Percentiles rank a stretch among this genome's conserved stretches.
phyloP scores from a whole-genome alignment of 2,113 vertebrate species.

The Machaerirhynchus nigripectus region DNA sequence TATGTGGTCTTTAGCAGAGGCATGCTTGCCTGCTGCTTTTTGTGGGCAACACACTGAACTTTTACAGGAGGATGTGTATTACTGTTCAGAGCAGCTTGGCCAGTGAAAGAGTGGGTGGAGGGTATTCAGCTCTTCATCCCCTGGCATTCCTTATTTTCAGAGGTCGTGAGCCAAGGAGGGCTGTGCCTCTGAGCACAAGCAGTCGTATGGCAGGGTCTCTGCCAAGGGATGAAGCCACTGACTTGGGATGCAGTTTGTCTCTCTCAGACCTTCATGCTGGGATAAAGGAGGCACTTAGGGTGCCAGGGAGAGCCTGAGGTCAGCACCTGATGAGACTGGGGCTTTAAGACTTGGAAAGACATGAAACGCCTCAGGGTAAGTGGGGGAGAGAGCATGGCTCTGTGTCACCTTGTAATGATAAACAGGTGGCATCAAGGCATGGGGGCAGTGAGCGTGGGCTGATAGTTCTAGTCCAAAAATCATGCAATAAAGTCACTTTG shows the following conservation, averaged over 20 bases:
- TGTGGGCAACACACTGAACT: background rate
- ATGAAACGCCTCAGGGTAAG: background rate
- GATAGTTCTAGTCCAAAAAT: background rate
- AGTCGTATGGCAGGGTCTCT: accelerated
- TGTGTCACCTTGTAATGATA: background rate
- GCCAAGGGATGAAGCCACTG: background rate
- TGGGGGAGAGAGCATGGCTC: background rate
- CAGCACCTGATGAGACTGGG: background rate
- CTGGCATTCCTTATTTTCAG: background rate
- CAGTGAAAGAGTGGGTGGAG: background rate
- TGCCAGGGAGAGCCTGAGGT: background rate
- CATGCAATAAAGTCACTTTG: accelerated
- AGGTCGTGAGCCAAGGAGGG: background rate
- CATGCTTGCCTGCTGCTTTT: background rate
- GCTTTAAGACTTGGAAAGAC: background rate
- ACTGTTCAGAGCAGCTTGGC: background rate
- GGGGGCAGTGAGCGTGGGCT: background rate
- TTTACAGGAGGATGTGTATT: background rate
- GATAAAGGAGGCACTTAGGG: background rate
- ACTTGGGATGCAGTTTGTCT: background rate
- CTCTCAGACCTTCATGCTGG: background rate
- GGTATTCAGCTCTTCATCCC: background rate
- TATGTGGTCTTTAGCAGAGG: background rate
- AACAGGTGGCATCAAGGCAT: background rate
- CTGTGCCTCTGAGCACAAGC: background rate